phyloP scores from a whole-genome alignment of 2,888 invertebrate species.

The Urechis unicinctus region DNA sequence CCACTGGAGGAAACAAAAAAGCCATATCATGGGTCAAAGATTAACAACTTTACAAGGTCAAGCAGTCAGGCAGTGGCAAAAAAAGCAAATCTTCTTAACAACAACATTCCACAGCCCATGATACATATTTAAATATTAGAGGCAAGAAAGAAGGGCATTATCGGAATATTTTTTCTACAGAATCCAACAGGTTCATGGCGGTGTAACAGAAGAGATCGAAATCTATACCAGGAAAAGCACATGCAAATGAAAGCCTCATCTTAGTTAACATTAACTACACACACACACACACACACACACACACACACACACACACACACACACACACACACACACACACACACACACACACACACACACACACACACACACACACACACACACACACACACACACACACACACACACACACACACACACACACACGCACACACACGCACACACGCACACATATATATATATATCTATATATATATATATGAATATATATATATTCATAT shows the following conservation, averaged over 20 bases:
- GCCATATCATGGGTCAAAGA: neutral
- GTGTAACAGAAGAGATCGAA: constrained; percentile 71
- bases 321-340: constrained; percentile 1
- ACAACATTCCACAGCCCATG: no score
- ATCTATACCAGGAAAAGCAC: constrained; percentile 56
- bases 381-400: no score
- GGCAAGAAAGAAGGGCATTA: constrained; percentile 23
- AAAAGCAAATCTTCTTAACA: no score
- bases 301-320: constrained; percentile 10
- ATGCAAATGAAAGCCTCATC: neutral
- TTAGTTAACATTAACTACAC: constrained; percentile 8
- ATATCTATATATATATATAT: no score
- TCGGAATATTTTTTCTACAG: constrained; percentile 58
- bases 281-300: constrained; percentile 10
- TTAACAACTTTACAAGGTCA: neutral
- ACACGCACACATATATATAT: no score
- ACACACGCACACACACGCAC: no score
- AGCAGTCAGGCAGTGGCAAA: no score
- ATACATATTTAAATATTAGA: no score
- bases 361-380: no score
- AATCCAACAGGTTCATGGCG: constrained; percentile 62
- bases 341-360: constrained; percentile 1
- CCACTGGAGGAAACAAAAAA: constrained; percentile 38
- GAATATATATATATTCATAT: no score
- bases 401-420: no score